These are phyloP conservation scores for Actias luna DNA, from an alignment of 2,888 invertebrate genomes.

Conservation along the genomic window DNA sequence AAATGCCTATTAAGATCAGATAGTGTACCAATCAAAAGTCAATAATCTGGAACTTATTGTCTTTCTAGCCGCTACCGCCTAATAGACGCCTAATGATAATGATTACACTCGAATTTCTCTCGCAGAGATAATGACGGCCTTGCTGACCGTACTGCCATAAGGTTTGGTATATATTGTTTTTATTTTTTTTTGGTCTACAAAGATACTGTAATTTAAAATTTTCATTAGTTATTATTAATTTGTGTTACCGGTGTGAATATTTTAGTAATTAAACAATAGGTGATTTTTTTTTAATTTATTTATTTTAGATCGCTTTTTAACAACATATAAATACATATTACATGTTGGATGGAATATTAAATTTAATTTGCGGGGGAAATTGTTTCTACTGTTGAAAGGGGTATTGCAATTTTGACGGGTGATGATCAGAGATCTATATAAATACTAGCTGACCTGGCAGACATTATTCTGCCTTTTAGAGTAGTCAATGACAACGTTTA, in stretches of 20 bases:
- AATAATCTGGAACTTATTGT: slow-evolving; percentile 48
- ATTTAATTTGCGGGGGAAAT: too few species aligned
- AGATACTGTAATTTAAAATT: neutral
- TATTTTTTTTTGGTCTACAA: slow-evolving; percentile 25
- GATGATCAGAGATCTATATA: too few species aligned
- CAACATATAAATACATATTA: too few species aligned
- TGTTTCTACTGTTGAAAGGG: too few species aligned
- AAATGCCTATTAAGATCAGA: slow-evolving; percentile 15
- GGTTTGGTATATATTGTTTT: slow-evolving; percentile 32
- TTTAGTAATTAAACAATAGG: too few species aligned
- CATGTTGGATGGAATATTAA: too few species aligned
- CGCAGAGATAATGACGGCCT: slow-evolving; percentile 52
- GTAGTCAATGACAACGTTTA: too few species aligned
- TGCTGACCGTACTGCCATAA: slow-evolving; percentile 29
- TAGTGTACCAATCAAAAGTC: slow-evolving; percentile 42
- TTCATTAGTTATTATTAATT: neutral
- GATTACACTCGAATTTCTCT: slow-evolving; percentile 53
- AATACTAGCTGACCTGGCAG: too few species aligned
- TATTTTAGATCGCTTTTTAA: too few species aligned
- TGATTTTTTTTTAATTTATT: too few species aligned
- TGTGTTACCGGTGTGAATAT: neutral
- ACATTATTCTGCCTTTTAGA: too few species aligned
- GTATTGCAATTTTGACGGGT: too few species aligned
- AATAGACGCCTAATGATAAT: slow-evolving; percentile 61
- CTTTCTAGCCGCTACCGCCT: slow-evolving; percentile 50